Evolutionary conservation across 2,113 vertebrate species (phyloP).

Genomic region (Oncorhynchus tshawytscha): DNA sequence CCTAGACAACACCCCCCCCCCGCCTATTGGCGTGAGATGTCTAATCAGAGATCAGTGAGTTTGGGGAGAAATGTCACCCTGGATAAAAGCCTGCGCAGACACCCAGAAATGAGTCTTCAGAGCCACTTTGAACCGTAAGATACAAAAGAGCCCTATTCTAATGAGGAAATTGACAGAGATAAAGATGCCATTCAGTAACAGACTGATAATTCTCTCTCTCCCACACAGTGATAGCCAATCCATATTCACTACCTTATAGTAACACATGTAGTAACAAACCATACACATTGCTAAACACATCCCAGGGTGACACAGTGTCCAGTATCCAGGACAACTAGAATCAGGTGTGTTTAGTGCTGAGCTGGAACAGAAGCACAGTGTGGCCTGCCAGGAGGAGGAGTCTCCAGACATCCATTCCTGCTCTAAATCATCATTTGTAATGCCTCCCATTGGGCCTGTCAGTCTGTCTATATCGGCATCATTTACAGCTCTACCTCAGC

Average conservation of each 20-base stretch:
- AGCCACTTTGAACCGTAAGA: conserved; percentile 52
- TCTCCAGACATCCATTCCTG: no score
- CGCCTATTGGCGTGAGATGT: no score
- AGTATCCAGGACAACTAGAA: no score
- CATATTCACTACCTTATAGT: no score
- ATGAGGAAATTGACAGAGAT: conserved; percentile 26
- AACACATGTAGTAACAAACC: no score
- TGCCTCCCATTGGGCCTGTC: not conserved
- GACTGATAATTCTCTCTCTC: conserved; percentile 12
- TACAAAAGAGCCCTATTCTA: conserved; percentile 28
- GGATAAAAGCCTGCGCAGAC: conserved; percentile 4
- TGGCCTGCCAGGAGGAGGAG: no score
- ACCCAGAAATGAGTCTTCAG: conserved; percentile 12
- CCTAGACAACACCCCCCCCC: no score
- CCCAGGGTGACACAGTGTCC: no score
- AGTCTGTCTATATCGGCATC: not conserved
- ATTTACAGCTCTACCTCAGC: not conserved
- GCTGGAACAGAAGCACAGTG: no score
- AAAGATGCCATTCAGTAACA: conserved; percentile 29
- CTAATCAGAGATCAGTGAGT: not conserved
- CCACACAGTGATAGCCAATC: not conserved
- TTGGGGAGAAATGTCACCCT: conserved; percentile 35
- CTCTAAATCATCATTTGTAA: no score
- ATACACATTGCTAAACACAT: no score
- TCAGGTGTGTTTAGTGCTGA: no score